Base-by-base conservation (phyloP, 2,888 invertebrate species). In the Epinotia demarniana region DNA sequence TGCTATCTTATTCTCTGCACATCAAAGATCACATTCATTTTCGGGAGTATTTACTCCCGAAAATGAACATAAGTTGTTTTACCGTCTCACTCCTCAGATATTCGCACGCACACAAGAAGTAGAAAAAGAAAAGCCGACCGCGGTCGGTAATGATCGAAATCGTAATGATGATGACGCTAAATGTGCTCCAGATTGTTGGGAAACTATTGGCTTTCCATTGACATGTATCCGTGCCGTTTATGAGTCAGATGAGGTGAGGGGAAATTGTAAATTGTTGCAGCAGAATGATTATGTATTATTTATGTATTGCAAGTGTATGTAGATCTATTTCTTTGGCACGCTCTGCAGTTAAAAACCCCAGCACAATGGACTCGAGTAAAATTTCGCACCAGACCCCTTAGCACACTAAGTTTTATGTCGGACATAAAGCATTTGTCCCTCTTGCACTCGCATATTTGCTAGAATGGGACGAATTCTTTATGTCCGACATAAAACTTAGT, bases 131-230 rank as follows among this genome's bases (percentile, higher is more conserved):
- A 73, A 43, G 46, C 68, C 23, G 55, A 68, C 73, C 62, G 57
- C 73, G 60, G 27, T n/a, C 33, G 8, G 39, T 43, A 63, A 49
- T 49, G 58, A 63, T 46, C 33, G 23, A 0, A 53, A 53, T 53
- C 53, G 53, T 58, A 19, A 46, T 70, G 57, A 74, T 74, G 69
- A 74, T 74, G 70, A 70, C 33, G 69, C 70, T 43, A 46, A 43
- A 68, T 63, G 46, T 63, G 70, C 58, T 64, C 74, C 23, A 70
- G 74, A 70, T 74, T 16, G 12, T 13, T 64, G 70, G 69, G 60
- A 73, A 70, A 64, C 60, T 43, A 55, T 73, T 23, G 68, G 49
- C 73, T 68, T 68, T 74, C 74, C 64, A 70, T 64, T 63, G 74
- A 57, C 53, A 67, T 58, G 18, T 57, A 57, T 72, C 39, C 39